phyloP scores from a whole-genome alignment of 2,797 vertebrate species.

The Falco novaeseelandiae region DNA sequence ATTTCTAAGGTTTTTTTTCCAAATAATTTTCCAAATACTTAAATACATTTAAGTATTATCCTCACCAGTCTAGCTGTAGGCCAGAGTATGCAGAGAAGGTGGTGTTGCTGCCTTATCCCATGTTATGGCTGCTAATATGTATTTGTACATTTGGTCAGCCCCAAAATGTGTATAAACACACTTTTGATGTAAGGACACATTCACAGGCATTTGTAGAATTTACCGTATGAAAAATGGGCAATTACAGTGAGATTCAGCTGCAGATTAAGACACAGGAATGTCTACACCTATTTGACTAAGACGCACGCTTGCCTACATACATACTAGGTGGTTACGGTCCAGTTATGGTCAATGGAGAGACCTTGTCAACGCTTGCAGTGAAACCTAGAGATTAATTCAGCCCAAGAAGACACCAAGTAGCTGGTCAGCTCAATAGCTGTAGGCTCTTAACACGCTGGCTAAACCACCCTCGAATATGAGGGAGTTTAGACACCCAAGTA shows the following conservation, averaged over 20 bases:
- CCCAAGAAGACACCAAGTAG: not conserved
- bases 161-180: not conserved
- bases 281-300: not conserved
- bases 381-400: not conserved
- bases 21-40: not conserved
- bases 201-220: not conserved
- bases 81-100: not conserved
- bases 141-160: not conserved
- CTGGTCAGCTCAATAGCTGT: not conserved
- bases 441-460: not conserved
- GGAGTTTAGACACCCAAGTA: not conserved
- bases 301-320: not conserved
- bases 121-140: not conserved
- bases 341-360: not conserved
- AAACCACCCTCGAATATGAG: not conserved
- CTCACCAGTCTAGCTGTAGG: not conserved
- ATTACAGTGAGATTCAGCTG: not conserved
- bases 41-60: not conserved
- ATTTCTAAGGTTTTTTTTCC: not conserved
- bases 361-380: not conserved
- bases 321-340: not conserved
- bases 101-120: not conserved
- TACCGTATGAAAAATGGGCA: not conserved
- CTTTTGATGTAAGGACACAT: not conserved
- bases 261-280: not conserved